Evolutionary conservation across 2,113 vertebrate genomes (phyloP).

Genomic region (Bostrychus sinensis): DNA sequence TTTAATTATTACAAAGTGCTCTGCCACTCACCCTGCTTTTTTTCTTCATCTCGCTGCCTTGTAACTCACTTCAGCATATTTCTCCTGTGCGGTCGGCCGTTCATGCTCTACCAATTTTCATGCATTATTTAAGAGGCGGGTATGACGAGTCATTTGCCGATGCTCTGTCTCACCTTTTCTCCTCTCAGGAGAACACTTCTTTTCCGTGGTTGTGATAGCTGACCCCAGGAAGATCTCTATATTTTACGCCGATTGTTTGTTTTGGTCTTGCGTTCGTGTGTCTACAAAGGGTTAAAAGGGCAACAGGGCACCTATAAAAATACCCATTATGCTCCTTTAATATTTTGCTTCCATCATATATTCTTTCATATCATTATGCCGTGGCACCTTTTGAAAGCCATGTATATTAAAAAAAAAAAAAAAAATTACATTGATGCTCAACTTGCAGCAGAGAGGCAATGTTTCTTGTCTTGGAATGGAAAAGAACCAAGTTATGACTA

Average conservation of each 20-base stretch:
- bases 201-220: conserved; percentile 39
- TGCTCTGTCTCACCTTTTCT: conserved; percentile 59
- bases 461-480: conserved; percentile 32
- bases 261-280: conserved; percentile 20
- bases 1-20: conserved; percentile 80
- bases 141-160: conserved; percentile 70
- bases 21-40: conserved; percentile 34
- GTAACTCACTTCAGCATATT: conserved; percentile 40
- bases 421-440: conserved; percentile 26
- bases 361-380: conserved; percentile 3
- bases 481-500: conserved; percentile 50
- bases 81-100: conserved; percentile 56
- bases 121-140: conserved; percentile 77
- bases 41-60: conserved; percentile 1
- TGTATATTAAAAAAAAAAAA: conserved; percentile 36
- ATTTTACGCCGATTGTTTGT: conserved; percentile 26
- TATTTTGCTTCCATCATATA: conserved; percentile 11
- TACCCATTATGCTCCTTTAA: conserved; percentile 8
- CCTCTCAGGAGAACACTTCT: conserved; percentile 48
- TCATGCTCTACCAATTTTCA: conserved; percentile 68
- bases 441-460: conserved; percentile 18
- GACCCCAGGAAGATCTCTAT: conserved; percentile 43
- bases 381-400: conserved; percentile 19
- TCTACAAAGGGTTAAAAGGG: conserved; percentile 6
- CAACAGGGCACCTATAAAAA: conserved; percentile 15